Evolutionary conservation across 2,797 vertebrate genomes (phyloP), one percentile per base, ranked within the genome.

Genomic region (Falco concolor): DNA sequence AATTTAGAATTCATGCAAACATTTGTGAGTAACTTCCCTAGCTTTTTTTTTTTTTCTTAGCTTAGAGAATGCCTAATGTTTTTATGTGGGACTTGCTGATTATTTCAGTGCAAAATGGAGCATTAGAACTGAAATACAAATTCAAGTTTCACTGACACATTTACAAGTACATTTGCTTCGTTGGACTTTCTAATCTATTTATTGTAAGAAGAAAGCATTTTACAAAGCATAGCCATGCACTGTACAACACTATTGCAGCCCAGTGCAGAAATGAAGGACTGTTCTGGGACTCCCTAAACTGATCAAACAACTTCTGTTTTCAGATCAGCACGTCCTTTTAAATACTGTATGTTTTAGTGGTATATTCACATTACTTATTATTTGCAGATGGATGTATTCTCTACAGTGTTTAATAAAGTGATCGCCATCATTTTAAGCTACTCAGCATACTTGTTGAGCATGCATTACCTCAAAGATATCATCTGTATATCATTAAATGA

Each of bases 1-100:
- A 84, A 90, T 93, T 97, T 95, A 90, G 86, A 93, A 96, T 96
- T 94, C 84, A 95, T 85, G 84, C 57, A 94, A 96, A 93, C 90
- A 84, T 75, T 96, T 93, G 81, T 94, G 95, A 95, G 93, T 92
- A 83, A 91, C 94, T 94, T 91, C 24, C 20, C 47, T 72, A 72
- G 89, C 30, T 81, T 89, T 95, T 89, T 30, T 67, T 95, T 89
- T 30, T 67, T 87, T 44, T 9, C 40, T 44, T 90, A 45, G 25
- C n/a, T 89, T 84, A n/a, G 10, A 89, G 67, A 78, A 85, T 38
- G 34, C 23, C 60, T 87, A 83, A 69, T 28, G 21, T 81, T 87
- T 87, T 73, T n/a, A 34, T 59, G 30, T 64, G 27, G 30, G 22
- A 49, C n/a, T 87, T 2, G 0, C 32, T 60, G 60, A 34, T 53